Conservation (phyloP, 2,888 invertebrate species). For the Petrolisthes manimaculis region DNA sequence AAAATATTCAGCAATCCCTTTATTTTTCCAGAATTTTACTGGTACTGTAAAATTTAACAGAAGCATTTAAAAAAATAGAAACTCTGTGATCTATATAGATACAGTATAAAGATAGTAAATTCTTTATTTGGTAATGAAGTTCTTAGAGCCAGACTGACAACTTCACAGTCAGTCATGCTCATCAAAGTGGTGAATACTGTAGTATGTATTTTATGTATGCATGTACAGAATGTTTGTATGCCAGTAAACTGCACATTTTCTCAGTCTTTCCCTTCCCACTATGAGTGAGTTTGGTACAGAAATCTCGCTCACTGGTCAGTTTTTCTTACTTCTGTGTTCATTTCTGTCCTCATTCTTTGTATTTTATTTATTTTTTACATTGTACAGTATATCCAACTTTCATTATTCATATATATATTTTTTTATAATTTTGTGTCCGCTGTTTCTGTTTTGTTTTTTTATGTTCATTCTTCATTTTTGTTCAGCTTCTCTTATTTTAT, state of each 20-base stretch:
- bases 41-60: no score
- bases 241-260: conserved; percentile 3
- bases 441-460: background rate
- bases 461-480: background rate
- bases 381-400: background rate
- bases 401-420: background rate
- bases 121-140: no score
- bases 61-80: no score
- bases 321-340: conserved; percentile 19
- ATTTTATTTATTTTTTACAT: background rate
- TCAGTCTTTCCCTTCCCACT: conserved; percentile 33
- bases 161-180: no score
- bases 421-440: background rate
- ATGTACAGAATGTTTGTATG: background rate
- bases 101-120: no score
- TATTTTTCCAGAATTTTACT: no score
- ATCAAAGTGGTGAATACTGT: no score
- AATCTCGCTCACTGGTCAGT: conserved; percentile 25
- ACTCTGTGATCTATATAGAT: no score
- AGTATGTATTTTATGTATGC: background rate
- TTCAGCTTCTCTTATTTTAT: background rate
- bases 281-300: conserved; percentile 18
- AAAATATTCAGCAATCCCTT: no score
- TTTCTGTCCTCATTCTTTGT: no score
- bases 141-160: no score